Evolutionary conservation across 2,797 vertebrate species (phyloP), one percentile per base, ranked within the genome.

Genomic region (Melanotaenia nigrans): DNA sequence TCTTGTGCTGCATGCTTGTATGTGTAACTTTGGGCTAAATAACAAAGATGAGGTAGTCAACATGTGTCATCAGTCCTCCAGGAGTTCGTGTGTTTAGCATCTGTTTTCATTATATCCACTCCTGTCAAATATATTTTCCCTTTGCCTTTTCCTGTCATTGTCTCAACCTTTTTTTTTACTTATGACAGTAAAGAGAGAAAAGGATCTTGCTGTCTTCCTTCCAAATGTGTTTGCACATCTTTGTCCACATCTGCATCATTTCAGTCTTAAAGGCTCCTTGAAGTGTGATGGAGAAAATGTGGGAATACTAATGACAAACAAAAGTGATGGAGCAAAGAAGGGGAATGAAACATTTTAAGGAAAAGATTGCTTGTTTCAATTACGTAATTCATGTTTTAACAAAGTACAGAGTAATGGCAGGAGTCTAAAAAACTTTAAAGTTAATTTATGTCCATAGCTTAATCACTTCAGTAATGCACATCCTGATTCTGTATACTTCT

Each of bases 161-260:
- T 58, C 62, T 58, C n/a, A 35, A 75, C 67, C 57, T n/a, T n/a
- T 28, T 28, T 28, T 28, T 73, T 66, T 45, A 1, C 58, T 70
- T 25, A 54, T 22, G 75, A 80, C 68, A 49, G 36, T 56, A 80
- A 76, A 83, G 79, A 83, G 74, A 82, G n/a, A 75, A 83, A 70
- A 81, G 78, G 64, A 86, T 79, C 80, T 61, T 47, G 25, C 53
- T 57, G 55, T 61, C 61, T 76, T 61, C 59, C 45, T 84, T 75
- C 78, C 72, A 79, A 6, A 54, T 63, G 49, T 83, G 63, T 67
- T 55, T 60, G 20, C 42, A 2, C 69, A 18, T 83, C 65, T 78
- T 55, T 70, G 49, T 75, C 58, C 68, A 81, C 61, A 77, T 55
- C 68, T 75, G 24, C 9, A 65, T 68, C 72, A 60, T 51, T 77